phyloP scores from a whole-genome alignment of 2,888 invertebrate genomes.

The Noctua pronuba region DNA sequence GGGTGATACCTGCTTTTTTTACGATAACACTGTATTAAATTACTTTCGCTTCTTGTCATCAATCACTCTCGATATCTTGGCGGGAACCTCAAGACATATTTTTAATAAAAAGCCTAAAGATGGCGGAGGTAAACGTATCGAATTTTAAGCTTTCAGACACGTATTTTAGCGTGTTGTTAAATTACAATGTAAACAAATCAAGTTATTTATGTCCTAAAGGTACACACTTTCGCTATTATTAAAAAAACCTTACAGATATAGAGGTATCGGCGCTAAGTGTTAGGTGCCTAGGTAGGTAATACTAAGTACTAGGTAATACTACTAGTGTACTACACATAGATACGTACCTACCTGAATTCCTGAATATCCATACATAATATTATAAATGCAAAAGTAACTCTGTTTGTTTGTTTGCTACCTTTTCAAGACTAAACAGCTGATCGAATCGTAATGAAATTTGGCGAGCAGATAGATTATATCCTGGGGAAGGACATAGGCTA shows the following conservation, averaged over 20 bases:
- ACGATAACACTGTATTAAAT: slow-evolving; percentile 56
- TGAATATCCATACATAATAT: too few relatives aligned
- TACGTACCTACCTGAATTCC: neutral
- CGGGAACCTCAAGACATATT: slow-evolving; percentile 41
- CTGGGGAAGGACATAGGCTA: too few relatives aligned
- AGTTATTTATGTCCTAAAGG: neutral
- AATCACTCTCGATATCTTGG: slow-evolving; percentile 62
- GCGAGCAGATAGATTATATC: too few relatives aligned
- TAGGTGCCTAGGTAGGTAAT: neutral
- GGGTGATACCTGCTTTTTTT: slow-evolving; percentile 46
- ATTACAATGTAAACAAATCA: slow-evolving; percentile 17
- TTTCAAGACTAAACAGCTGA: too few relatives aligned
- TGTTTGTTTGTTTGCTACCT: too few relatives aligned
- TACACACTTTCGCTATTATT: neutral
- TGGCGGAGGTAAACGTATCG: slow-evolving; percentile 27
- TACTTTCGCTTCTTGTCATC: slow-evolving; percentile 58
- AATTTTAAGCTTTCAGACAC: slow-evolving; percentile 23
- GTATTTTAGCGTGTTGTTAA: slow-evolving; percentile 20
- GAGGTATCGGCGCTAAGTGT: too few relatives aligned
- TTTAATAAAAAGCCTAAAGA: slow-evolving; percentile 33
- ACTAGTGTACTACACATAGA: neutral
- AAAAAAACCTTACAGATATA: neutral
- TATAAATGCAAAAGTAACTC: too few relatives aligned
- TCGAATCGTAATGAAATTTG: too few relatives aligned
- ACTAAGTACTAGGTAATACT: neutral